phyloP scores from a whole-genome alignment of 1,140 invertebrate species.

The Elysia chlorotica region DNA sequence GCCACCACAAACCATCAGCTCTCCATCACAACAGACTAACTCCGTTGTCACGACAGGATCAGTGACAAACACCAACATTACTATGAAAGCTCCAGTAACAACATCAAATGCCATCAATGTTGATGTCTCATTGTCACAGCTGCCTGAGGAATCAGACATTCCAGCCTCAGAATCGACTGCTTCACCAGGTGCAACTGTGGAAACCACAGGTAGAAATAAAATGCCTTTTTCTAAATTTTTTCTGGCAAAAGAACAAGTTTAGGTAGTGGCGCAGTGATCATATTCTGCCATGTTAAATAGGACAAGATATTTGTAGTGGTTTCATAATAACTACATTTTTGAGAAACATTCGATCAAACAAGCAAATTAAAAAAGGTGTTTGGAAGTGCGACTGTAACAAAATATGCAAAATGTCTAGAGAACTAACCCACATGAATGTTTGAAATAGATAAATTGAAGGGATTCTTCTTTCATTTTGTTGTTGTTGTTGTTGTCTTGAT shows the following conservation, averaged over 20 bases:
- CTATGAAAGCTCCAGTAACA: not conserved
- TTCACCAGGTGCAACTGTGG: constrained; percentile 3
- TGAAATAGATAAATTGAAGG: not conserved
- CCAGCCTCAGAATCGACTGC: constrained; percentile 7
- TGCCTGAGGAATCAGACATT: constrained; percentile 12
- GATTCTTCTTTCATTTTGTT: not conserved
- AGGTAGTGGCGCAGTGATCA: too few species aligned
- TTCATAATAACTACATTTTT: too few species aligned
- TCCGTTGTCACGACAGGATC: not conserved
- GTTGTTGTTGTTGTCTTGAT: not conserved
- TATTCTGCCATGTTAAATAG: too few species aligned
- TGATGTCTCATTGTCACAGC: constrained; percentile 11
- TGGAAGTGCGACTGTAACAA: not conserved
- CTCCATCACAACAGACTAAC: constrained; percentile 7
- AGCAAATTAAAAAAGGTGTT: too few species aligned
- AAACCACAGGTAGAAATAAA: too few species aligned
- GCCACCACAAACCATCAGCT: constrained; percentile 29
- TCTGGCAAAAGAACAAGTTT: too few species aligned
- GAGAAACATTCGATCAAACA: too few species aligned
- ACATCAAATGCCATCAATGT: not conserved
- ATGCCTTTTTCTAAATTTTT: too few species aligned
- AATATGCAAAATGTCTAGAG: not conserved
- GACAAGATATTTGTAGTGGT: too few species aligned
- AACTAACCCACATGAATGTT: not conserved
- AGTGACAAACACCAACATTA: not conserved